Evolutionary conservation across 2,113 vertebrate genomes (phyloP), one percentile per base, ranked within the genome.

Genomic region (Lutjanus erythropterus): DNA sequence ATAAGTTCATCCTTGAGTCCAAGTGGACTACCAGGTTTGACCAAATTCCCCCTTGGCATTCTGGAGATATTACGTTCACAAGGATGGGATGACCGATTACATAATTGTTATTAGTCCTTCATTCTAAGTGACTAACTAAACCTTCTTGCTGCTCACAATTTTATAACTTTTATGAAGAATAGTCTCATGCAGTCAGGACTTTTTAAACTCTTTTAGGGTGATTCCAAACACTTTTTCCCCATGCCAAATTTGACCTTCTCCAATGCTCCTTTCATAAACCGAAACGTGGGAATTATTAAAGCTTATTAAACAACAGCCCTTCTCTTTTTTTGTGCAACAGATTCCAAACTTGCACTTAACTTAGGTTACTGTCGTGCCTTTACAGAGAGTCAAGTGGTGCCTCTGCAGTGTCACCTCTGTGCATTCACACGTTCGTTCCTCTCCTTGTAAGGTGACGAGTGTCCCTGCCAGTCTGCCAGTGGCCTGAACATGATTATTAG

Each of bases 391-490:
- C 39, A 77, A 67, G 53, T 73, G 78, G 58, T 73, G 29, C 35
- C 50, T 60, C 18, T 37, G 70, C 42, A 11, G 29, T 71, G 59
- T 81, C 61, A 21, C 64, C 83, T 60, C 59, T 3, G 15, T 50
- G 81, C 65, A 2, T 55, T 68, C 72, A 47, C 19, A 29, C 33
- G 21, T 71, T 71, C 3, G 46, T 91, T 91, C 90, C 87, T 90
- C 78, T 85, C 89, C 89, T 81, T 91, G 84, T 88, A 89, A 67
- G 90, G 90, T 68, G 84, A 79, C 41, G 18, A 75, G 58, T 61
- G 49, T 42, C 42, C 42, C 66, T 44, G 61, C 41, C 56, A 62
- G 73, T 50, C 59, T 62, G 47, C 58, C 11, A 35, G 33, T 47
- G 46, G 59, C 71, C 46, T 33, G 0, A 74, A 37, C 31, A 47